Conservation (phyloP, 2,797 vertebrate genomes). For the Nasua narica region DNA sequence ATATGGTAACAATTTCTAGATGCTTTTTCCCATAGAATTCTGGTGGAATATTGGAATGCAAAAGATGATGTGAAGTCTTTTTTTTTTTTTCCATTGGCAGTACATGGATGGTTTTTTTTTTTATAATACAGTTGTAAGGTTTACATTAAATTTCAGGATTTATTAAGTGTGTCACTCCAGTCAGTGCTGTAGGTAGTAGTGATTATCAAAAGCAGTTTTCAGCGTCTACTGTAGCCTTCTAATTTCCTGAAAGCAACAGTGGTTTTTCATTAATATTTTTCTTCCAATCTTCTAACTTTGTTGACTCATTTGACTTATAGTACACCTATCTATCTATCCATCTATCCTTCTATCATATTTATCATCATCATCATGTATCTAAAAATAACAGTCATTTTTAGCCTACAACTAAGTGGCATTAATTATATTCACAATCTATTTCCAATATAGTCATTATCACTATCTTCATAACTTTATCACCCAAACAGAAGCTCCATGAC, state of each 20-base stretch:
- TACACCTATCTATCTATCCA: neutral
- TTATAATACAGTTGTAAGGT: neutral
- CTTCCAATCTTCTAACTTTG: neutral
- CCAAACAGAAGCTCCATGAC: neutral
- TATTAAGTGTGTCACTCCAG: neutral
- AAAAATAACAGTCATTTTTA: neutral
- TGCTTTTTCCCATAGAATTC: neutral
- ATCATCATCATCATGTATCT: neutral
- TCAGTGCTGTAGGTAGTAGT: neutral
- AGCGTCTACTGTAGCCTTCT: neutral
- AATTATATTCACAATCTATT: neutral
- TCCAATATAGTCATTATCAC: neutral
- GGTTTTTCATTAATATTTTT: neutral
- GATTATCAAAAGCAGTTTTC: neutral
- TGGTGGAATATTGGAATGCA: neutral
- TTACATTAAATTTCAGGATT: neutral
- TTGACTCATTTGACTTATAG: neutral
- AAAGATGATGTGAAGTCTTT: accelerated
- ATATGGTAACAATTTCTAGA: neutral
- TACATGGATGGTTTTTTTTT: neutral
- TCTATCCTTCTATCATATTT: neutral
- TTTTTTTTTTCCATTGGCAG: neutral
- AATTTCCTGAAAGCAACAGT: neutral
- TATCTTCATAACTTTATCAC: neutral
- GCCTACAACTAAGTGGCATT: neutral